Conservation (phyloP, 2,797 vertebrate species). For the Decapterus maruadsi region DNA sequence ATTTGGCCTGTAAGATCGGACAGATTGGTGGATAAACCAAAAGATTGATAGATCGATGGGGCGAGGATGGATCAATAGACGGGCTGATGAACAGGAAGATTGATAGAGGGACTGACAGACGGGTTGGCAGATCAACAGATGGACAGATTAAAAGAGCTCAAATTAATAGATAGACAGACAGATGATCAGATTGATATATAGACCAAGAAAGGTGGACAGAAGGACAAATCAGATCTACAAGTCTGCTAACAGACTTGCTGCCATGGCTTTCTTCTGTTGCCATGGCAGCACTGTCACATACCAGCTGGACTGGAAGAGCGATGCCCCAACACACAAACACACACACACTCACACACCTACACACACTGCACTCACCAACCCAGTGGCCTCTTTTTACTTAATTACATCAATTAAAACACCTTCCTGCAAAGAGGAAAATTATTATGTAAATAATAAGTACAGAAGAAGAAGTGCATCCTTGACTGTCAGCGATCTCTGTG, state of each 20-base stretch:
- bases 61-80: constrained; percentile 38
- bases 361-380: constrained; percentile 23
- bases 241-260: constrained; percentile 66
- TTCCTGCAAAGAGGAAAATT: constrained; percentile 42
- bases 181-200: constrained; percentile 32
- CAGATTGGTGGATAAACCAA: constrained; percentile 22
- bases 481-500: constrained; percentile 12
- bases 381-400: constrained; percentile 35
- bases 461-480: constrained; percentile 1
- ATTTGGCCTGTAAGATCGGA: no score
- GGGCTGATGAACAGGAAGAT: constrained; percentile 37
- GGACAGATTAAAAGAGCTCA: constrained; percentile 47
- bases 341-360: constrained; percentile 19
- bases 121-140: constrained; percentile 45
- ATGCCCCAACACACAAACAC: constrained; percentile 31
- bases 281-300: constrained; percentile 73
- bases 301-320: constrained; percentile 68
- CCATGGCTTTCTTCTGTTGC: constrained; percentile 74
- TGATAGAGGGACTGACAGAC: constrained; percentile 36
- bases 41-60: constrained; percentile 23
- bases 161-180: constrained; percentile 56
- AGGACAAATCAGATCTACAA: constrained; percentile 61
- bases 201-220: constrained; percentile 46
- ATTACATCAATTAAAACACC: constrained; percentile 44
- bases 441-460: constrained; percentile 49